These are phyloP conservation scores for Drosophila sordidapex DNA, from an alignment of 2,888 invertebrate species.

Conservation along the genomic window DNA sequence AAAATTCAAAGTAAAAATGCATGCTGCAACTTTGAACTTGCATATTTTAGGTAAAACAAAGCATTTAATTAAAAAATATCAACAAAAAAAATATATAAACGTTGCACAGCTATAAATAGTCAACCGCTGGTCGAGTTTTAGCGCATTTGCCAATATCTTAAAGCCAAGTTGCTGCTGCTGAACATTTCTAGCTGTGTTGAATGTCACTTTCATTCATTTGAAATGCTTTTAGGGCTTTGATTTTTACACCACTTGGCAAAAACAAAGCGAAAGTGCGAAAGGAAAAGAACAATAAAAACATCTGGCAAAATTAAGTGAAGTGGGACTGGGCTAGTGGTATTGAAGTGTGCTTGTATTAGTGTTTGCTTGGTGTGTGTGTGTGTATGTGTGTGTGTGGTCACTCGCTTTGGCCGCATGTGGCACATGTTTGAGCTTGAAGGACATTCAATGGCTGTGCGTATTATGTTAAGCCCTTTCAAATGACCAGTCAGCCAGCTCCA, in stretches of 20 bases:
- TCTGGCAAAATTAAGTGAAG: conserved; percentile 13
- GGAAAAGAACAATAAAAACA: conserved; percentile 36
- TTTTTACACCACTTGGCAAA: conserved; percentile 44
- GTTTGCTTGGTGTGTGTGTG: conserved; percentile 17
- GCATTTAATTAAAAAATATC: conserved; percentile 2
- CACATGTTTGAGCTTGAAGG: conserved; percentile 65
- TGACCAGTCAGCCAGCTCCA: conserved; percentile 64
- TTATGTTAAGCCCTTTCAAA: conserved; percentile 78
- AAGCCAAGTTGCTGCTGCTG: conserved; percentile 10
- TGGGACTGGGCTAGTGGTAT: conserved; percentile 4
- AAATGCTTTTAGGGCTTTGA: conserved; percentile 67
- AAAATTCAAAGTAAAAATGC: conserved; percentile 25
- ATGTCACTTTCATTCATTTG: conserved; percentile 45
- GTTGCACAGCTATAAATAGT: neutral
- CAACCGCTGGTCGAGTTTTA: neutral
- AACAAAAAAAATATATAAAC: neutral
- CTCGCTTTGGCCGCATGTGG: conserved; percentile 51
- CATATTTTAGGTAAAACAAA: conserved; percentile 1
- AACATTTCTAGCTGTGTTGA: conserved; percentile 12
- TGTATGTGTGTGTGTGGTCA: conserved; percentile 46
- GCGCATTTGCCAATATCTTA: conserved; percentile 7
- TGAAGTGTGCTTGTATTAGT: conserved; percentile 20
- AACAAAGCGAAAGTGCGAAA: conserved; percentile 47
- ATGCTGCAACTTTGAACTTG: conserved; percentile 2
- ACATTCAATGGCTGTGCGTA: conserved; percentile 68